phyloP scores from a whole-genome alignment of 2,113 vertebrate species.

The Ursus arctos region DNA sequence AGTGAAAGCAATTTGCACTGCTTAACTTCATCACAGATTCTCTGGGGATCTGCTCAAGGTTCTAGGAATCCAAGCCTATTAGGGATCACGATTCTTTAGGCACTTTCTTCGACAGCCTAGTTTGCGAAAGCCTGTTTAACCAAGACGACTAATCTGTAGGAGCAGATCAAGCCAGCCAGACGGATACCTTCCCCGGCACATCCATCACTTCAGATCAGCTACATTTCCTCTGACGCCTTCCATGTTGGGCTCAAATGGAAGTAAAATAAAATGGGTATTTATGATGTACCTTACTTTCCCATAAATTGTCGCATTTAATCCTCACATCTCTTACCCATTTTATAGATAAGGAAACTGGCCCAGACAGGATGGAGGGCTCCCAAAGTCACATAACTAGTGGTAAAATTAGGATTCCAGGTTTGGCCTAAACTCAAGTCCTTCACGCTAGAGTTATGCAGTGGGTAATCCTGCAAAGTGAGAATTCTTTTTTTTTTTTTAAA shows the following conservation, averaged over 20 bases:
- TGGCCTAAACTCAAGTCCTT: neutral
- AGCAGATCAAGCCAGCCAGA: slow-evolving; percentile 17
- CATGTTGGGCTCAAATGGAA: slow-evolving; percentile 43
- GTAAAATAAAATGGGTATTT: slow-evolving; percentile 28
- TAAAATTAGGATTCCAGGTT: slow-evolving; percentile 34
- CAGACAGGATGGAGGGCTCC: neutral
- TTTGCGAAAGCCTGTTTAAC: slow-evolving; percentile 34
- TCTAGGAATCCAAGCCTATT: slow-evolving; percentile 58
- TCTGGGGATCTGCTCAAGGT: neutral
- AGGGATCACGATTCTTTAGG: slow-evolving; percentile 46
- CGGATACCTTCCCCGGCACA: neutral
- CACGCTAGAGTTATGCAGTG: neutral
- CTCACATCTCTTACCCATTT: neutral
- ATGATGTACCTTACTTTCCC: slow-evolving; percentile 13
- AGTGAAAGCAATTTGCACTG: slow-evolving; percentile 38
- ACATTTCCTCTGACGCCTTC: slow-evolving; percentile 15
- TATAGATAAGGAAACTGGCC: neutral
- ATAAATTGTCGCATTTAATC: slow-evolving; percentile 29
- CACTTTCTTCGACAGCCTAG: slow-evolving; percentile 28
- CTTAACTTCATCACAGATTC: slow-evolving; percentile 28
- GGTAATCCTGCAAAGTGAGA: slow-evolving; percentile 16
- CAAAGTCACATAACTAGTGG: slow-evolving; percentile 36
- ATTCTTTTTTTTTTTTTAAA: neutral
- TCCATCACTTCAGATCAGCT: slow-evolving; percentile 32
- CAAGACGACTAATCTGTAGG: neutral